phyloP scores from a whole-genome alignment of 1,140 invertebrate species.

The Lepidurus couesii region DNA sequence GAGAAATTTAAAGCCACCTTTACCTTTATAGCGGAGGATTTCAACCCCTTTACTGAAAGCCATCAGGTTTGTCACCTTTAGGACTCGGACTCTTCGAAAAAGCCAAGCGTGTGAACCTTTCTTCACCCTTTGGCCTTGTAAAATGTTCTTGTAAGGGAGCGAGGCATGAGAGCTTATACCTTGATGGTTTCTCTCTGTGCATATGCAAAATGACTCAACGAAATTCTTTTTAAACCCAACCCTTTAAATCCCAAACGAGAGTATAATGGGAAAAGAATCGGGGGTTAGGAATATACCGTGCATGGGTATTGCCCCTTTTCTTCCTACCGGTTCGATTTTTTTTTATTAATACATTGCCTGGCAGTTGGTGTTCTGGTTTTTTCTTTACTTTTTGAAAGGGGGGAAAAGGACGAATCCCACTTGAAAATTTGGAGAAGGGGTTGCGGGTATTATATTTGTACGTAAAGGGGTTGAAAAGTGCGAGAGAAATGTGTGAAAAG shows the following conservation, averaged over 20 bases:
- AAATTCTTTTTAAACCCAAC: neutral
- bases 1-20: neutral
- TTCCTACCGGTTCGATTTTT: conserved; percentile 2
- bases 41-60: neutral
- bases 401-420: neutral
- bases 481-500: conserved; percentile 18
- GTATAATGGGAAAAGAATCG: neutral
- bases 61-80: neutral
- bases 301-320: neutral
- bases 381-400: neutral
- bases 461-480: neutral
- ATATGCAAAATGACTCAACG: conserved; percentile 22
- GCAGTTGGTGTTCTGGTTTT: conserved; percentile 15
- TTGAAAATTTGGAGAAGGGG: neutral
- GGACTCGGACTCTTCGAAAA: neutral
- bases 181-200: neutral
- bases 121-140: neutral
- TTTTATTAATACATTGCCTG: conserved; percentile 11
- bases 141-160: neutral
- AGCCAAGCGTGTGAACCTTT: neutral
- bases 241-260: neutral
- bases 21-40: neutral
- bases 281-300: neutral
- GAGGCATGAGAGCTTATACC: neutral
- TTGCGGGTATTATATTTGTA: neutral